phyloP scores from a whole-genome alignment of 1,140 invertebrate genomes.

The fruit fly (Drosophila melanogaster) region DNA sequence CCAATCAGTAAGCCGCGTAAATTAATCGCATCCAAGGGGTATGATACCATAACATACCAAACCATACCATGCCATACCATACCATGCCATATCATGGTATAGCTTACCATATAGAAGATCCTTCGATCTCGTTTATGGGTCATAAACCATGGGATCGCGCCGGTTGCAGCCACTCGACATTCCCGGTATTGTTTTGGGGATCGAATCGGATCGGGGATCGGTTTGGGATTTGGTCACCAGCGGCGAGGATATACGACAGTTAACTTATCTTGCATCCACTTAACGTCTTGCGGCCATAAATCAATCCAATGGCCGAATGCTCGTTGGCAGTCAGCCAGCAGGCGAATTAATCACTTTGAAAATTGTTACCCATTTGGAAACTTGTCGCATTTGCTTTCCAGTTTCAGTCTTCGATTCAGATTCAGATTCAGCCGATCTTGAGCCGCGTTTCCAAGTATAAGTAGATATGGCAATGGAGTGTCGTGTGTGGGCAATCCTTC shows the following conservation, averaged over 20 bases:
- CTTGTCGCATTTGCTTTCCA: constrained; percentile 79
- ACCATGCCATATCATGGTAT: neutral
- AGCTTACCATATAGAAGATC: constrained; percentile 29
- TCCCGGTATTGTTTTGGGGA: constrained; percentile 57
- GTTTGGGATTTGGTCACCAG: constrained; percentile 61
- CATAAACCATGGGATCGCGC: constrained; percentile 73
- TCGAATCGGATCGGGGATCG: constrained; percentile 2
- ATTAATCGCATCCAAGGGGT: constrained; percentile 70
- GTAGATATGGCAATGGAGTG: constrained; percentile 9
- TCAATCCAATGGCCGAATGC: constrained; percentile 81
- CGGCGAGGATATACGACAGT: constrained; percentile 80
- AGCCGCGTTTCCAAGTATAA: constrained; percentile 35
- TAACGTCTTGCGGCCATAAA: constrained; percentile 82
- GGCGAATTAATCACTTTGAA: constrained; percentile 83
- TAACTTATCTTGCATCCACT: constrained; percentile 84
- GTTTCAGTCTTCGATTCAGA: neutral
- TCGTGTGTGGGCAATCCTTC: constrained; percentile 79
- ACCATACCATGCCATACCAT: neutral
- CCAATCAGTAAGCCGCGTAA: constrained; percentile 75
- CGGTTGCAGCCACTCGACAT: constrained; percentile 36
- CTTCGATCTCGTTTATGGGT: constrained; percentile 78
- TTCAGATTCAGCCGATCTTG: neutral
- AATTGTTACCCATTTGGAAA: constrained; percentile 83
- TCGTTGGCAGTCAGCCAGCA: constrained; percentile 77
- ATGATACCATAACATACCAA: constrained; percentile 3